Percentiles rank a stretch among this genome's conserved stretches.
Evolutionary conservation across 2,113 vertebrate genomes (phyloP).

Genomic region (Oncorhynchus clarkii): DNA sequence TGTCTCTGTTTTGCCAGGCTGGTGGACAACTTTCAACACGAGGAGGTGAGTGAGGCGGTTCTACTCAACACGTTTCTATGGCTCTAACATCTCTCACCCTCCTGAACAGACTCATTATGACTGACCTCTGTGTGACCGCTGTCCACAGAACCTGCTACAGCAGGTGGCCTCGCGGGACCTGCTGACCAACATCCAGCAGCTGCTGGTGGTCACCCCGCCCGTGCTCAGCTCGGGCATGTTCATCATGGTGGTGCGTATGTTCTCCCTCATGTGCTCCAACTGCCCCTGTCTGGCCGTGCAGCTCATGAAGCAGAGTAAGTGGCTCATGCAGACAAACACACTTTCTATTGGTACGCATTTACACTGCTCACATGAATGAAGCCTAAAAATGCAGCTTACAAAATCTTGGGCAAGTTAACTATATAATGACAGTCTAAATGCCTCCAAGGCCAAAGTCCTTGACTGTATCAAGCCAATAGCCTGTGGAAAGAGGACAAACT

Average conservation of each 20-base stretch:
- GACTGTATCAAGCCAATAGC: neutral
- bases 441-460: too few species aligned
- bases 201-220: conserved; percentile 95
- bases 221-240: conserved; percentile 99
- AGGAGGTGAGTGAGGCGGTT: conserved; percentile 81
- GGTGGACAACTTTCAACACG: conserved; percentile 98
- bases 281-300: conserved; percentile 96
- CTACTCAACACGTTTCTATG: neutral
- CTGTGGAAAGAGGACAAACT: neutral
- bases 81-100: neutral
- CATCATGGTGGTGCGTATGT: conserved; percentile 99
- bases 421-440: too few species aligned
- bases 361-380: too few species aligned
- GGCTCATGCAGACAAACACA: neutral
- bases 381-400: too few species aligned
- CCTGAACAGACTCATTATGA: neutral
- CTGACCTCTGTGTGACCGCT: neutral
- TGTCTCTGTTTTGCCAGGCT: conserved; percentile 98
- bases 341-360: neutral
- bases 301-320: conserved; percentile 99
- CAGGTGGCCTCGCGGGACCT: conserved; percentile 96
- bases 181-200: conserved; percentile 96
- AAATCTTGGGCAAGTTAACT: too few species aligned
- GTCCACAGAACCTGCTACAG: conserved; percentile 89
- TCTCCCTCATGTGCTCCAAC: conserved; percentile 98